Evolutionary conservation across 2,113 vertebrate species (phyloP).

Genomic region (Apteryx mantelli): DNA sequence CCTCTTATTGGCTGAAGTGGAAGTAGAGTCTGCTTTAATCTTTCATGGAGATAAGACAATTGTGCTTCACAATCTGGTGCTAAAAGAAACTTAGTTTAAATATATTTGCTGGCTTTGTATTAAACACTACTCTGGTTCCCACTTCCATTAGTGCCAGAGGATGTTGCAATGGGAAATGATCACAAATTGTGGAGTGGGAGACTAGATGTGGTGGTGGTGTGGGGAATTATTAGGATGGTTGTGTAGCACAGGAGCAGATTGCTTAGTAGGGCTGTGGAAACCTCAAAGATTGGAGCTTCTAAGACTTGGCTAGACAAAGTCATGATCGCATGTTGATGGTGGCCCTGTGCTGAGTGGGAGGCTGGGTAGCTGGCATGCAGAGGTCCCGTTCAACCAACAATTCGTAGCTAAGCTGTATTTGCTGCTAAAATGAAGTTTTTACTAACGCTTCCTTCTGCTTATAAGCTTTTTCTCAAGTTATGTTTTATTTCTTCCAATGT

Average conservation of each 20-base stretch:
- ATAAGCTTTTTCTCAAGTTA: neutral
- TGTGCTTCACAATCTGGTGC: neutral
- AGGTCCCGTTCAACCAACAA: neutral
- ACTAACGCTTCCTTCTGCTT: neutral
- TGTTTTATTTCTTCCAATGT: neutral
- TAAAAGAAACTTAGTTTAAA: neutral
- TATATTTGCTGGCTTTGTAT: neutral
- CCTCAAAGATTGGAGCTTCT: neutral
- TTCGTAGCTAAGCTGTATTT: neutral
- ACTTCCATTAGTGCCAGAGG: neutral
- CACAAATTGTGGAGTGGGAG: neutral
- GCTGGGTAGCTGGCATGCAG: neutral
- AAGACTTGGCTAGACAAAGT: neutral
- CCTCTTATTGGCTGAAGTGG: neutral
- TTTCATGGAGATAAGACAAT: neutral
- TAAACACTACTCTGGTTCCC: neutral
- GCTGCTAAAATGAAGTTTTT: neutral
- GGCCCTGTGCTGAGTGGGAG: neutral
- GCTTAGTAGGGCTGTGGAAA: fast-evolving
- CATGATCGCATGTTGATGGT: fast-evolving
- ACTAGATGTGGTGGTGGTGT: neutral
- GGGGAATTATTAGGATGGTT: neutral
- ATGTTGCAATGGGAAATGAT: neutral
- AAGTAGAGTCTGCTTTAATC: neutral
- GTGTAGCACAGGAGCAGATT: neutral